Evolutionary conservation across 2,113 vertebrate genomes (phyloP).

Genomic region (Phalacrocorax aristotelis): DNA sequence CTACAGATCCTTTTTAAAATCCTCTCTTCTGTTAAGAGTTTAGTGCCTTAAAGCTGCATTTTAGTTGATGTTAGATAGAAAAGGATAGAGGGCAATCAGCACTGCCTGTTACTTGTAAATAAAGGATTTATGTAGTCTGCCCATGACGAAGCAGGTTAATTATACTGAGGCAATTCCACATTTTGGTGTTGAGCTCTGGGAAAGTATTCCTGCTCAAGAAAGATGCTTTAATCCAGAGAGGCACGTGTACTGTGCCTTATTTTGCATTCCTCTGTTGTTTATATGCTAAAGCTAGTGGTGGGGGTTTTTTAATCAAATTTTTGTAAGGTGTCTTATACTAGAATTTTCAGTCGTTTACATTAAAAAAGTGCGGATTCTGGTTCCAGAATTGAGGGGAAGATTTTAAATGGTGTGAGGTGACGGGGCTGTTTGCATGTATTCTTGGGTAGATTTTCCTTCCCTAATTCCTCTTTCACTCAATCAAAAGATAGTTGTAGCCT

Average conservation of each 20-base stretch:
- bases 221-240: not conserved
- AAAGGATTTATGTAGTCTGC: not conserved
- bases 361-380: not conserved
- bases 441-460: not conserved
- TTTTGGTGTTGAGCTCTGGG: not conserved
- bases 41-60: not conserved
- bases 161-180: not conserved
- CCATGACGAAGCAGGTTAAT: not conserved
- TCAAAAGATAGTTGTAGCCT: not conserved
- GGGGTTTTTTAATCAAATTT: not conserved
- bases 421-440: not conserved
- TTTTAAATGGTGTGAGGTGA: not conserved
- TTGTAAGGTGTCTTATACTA: not conserved
- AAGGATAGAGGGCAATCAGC: not conserved
- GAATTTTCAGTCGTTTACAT: not conserved
- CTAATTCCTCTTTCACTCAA: not conserved
- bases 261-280: not conserved
- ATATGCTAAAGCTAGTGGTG: not conserved
- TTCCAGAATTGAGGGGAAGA: fast-evolving
- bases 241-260: not conserved
- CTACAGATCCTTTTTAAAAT: not conserved
- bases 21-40: not conserved
- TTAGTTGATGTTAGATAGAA: not conserved
- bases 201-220: not conserved
- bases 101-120: not conserved